Evolutionary conservation across 2,797 vertebrate species (phyloP), one percentile per base, ranked within the genome.

Genomic region (Cichlasoma orientale): DNA sequence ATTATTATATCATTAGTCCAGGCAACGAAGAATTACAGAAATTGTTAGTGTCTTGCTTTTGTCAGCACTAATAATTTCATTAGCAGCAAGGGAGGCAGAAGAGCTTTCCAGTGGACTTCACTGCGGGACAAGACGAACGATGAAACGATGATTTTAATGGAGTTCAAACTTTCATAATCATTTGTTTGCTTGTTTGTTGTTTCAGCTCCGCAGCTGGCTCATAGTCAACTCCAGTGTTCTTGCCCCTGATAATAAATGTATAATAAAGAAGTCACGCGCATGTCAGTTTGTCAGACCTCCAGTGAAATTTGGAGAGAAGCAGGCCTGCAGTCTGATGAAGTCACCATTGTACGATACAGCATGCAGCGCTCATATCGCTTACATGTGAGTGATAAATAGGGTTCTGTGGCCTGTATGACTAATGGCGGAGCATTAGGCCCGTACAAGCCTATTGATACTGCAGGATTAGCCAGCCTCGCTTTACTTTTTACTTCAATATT

Each of bases 301-400:
- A n/a, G 38, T 53, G 54, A 61, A 56, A 50, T 50, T 50, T 41
- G 54, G 44, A 76, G 71, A 68, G n/a, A 47, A 27, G 70, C 72
- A 53, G 25, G 23, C 68, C 61, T 56, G 13, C 53, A 21, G 63
- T 53, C 58, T 76, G 72, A 80, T 63, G 78, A 71, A 55, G 59
- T 41, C 4, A 13, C 63, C 10, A 56, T 29, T 61, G 77, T 68
- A 56, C 41, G 72, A 61, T 72, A 56, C 59, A 55, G 56, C 41
- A 68, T 68, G 63, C 47, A 36, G 57, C 44, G 59, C 72, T 89
- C 76, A 83, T 82, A 86, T 86, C 80, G 78, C 72, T 56, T 84
- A 53, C 68, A 83, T 82, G 71, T 47, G 77, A 79, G 72, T 87
- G 92, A 89, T 89, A 77, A 86, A 89, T 84, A 56, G 78, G 52